These are phyloP conservation scores for Lycocerus yunnanus DNA, from an alignment of 2,888 invertebrate species.

Conservation along the genomic window DNA sequence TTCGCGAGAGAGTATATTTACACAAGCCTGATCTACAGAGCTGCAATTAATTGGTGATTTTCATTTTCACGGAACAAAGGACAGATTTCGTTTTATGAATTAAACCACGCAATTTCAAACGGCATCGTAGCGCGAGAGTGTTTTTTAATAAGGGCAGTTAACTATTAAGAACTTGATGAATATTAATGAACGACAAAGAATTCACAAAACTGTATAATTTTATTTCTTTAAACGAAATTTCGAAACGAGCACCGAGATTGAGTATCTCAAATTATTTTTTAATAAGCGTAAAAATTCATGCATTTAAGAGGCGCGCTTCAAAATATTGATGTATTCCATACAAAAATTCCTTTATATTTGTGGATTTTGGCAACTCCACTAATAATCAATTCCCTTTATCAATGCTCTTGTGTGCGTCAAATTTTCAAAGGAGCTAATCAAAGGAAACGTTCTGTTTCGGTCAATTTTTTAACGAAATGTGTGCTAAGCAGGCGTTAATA, in stretches of 20 bases:
- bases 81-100: slow-evolving; percentile 47
- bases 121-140: slow-evolving; percentile 34
- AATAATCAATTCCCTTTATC: neutral
- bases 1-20: slow-evolving; percentile 37
- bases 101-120: slow-evolving; percentile 40
- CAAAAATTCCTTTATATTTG: slow-evolving; percentile 3
- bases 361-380: neutral
- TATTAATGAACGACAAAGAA: slow-evolving; percentile 28
- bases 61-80: slow-evolving; percentile 45
- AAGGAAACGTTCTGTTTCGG: slow-evolving; percentile 11
- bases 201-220: slow-evolving; percentile 28
- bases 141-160: slow-evolving; percentile 33
- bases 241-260: slow-evolving; percentile 25
- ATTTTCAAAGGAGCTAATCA: neutral
- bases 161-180: slow-evolving; percentile 29
- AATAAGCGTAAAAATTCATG: slow-evolving; percentile 31
- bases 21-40: slow-evolving; percentile 42
- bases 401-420: neutral
- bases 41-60: slow-evolving; percentile 51
- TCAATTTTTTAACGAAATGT: neutral
- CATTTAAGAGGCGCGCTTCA: slow-evolving; percentile 21
- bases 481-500: slow-evolving; percentile 15
- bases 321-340: neutral
- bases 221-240: slow-evolving; percentile 24
- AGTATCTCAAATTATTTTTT: slow-evolving; percentile 30